phyloP scores from a whole-genome alignment of 2,797 vertebrate genomes.

The Sebastes reedi region DNA sequence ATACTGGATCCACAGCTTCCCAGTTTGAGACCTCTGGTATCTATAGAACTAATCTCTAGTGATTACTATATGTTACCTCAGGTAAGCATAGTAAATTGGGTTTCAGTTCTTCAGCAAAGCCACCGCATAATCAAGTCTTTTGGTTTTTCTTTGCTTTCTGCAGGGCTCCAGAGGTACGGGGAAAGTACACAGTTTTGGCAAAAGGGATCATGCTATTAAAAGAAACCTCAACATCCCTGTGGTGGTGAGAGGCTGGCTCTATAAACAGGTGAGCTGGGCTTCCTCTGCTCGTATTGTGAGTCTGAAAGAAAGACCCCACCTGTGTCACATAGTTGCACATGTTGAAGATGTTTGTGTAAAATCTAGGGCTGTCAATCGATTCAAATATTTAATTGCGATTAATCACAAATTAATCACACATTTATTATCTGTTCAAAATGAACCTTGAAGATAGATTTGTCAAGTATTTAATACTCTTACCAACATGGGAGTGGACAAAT shows the following conservation, averaged over 20 bases:
- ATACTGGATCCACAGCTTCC: neutral
- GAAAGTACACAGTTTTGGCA: conserved; percentile 97
- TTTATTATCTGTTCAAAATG: no score
- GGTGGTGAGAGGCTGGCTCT: conserved; percentile 97
- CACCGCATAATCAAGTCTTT: neutral
- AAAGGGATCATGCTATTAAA: conserved; percentile 95
- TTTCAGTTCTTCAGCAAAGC: conserved; percentile 3
- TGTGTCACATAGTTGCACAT: neutral
- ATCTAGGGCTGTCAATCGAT: no score
- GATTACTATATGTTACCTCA: neutral
- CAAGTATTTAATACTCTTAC: no score
- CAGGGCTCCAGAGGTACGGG: conserved; percentile 85
- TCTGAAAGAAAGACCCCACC: neutral
- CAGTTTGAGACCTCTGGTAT: neutral
- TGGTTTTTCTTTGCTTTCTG: conserved; percentile 33
- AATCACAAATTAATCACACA: no score
- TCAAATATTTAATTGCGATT: no score
- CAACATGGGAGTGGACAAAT: no score
- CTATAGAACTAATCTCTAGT: neutral
- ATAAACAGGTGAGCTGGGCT: conserved; percentile 90
- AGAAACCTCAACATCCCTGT: conserved; percentile 96
- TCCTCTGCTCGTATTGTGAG: neutral
- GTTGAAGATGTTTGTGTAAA: neutral
- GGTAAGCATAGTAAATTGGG: neutral
- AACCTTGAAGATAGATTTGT: no score